Evolutionary conservation across 2,113 vertebrate genomes (phyloP).

Genomic region (Sarotherodon lohbergeri): DNA sequence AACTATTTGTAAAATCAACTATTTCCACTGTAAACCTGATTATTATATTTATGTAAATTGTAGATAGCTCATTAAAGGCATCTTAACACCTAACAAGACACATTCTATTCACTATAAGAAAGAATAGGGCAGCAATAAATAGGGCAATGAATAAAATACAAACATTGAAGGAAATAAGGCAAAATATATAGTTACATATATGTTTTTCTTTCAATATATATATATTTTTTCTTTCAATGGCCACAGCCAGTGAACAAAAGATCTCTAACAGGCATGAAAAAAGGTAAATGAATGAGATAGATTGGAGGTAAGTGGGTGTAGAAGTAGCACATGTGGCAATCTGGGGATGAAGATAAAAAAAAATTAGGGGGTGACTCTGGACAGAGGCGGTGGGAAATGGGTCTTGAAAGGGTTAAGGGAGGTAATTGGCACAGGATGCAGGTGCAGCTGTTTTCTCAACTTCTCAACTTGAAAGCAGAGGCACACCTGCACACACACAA

Average conservation of each 20-base stretch:
- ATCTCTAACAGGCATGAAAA: neutral
- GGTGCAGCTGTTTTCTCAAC: conserved; percentile 37
- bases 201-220: neutral
- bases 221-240: neutral
- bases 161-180: neutral
- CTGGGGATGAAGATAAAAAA: neutral
- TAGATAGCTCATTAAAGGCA: neutral
- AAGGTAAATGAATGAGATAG: neutral
- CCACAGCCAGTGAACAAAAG: neutral
- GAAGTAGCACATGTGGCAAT: neutral
- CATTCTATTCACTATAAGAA: neutral
- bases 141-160: neutral
- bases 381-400: conserved; percentile 1
- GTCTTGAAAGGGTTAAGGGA: conserved; percentile 48
- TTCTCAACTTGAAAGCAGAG: conserved; percentile 21
- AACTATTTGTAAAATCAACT: neutral
- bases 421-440: conserved; percentile 54
- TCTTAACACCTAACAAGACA: neutral
- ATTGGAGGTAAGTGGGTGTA: neutral
- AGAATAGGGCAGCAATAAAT: neutral
- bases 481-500: neutral
- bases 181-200: neutral
- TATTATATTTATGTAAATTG: neutral
- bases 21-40: neutral
- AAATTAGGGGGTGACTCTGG: conserved; percentile 15